Conservation (phyloP, 2,113 vertebrate species). For the Emydocephalus ijimae region DNA sequence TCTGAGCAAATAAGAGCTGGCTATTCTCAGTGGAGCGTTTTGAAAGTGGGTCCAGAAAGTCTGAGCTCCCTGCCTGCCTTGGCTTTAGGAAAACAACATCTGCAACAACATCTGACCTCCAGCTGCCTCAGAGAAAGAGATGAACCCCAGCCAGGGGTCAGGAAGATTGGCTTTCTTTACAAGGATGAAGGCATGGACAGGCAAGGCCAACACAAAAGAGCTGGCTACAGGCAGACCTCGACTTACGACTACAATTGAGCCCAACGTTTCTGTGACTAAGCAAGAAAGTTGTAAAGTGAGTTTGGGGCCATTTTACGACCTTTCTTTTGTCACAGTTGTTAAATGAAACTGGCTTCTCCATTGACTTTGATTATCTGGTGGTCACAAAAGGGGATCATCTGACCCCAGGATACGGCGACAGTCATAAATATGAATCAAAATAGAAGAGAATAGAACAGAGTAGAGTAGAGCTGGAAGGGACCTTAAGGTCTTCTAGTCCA, state of each 20-base stretch:
- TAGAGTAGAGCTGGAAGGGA: background rate
- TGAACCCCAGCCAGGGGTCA: background rate
- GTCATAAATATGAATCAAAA: background rate
- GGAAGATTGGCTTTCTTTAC: background rate
- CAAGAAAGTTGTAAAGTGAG: background rate
- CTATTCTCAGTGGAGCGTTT: constrained; percentile 29
- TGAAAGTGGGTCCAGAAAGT: constrained; percentile 30
- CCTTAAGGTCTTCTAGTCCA: too few species aligned
- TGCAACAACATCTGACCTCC: constrained; percentile 50
- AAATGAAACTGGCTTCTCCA: background rate
- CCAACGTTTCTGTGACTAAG: background rate
- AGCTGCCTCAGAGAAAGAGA: constrained; percentile 48
- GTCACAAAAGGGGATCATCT: background rate
- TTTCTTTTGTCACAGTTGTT: background rate
- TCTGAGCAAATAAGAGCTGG: constrained; percentile 53
- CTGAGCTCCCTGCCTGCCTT: constrained; percentile 37
- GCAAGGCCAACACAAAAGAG: background rate
- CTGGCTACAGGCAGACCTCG: background rate
- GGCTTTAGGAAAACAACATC: constrained; percentile 50
- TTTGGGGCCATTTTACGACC: background rate
- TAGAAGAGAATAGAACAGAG: too few species aligned
- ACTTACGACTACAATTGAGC: background rate
- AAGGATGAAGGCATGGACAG: background rate
- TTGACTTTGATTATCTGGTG: background rate
- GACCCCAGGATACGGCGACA: background rate